A percentile compares a stretch with the other conserved stretches of the same genome.
These are phyloP conservation scores for Enteromius fasciolatus DNA, from an alignment of 2,797 vertebrate genomes.

Conservation along the genomic window DNA sequence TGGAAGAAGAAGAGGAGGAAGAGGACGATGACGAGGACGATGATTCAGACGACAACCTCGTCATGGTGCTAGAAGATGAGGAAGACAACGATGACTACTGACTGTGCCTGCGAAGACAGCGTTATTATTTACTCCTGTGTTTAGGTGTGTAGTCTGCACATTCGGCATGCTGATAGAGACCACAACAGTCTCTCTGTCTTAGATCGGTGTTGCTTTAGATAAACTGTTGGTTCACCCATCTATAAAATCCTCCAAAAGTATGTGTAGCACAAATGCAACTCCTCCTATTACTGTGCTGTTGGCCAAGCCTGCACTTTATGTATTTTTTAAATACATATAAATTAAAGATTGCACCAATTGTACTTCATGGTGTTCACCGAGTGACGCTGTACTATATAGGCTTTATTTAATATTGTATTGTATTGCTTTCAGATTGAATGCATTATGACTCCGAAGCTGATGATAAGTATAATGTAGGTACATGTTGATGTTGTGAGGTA, in stretches of 20 bases:
- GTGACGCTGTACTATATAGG: conserved; percentile 49
- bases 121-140: conserved; percentile 33
- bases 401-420: conserved; percentile 52
- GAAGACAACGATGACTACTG: conserved; percentile 75
- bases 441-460: conserved; percentile 32
- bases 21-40: conserved; percentile 69
- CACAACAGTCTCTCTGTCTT: conserved; percentile 37
- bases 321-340: conserved; percentile 47
- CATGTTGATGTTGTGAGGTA: conserved; percentile 36
- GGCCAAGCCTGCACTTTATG: conserved; percentile 51
- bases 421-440: conserved; percentile 45
- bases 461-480: conserved; percentile 33
- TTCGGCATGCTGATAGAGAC: conserved; percentile 53
- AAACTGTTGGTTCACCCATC: conserved; percentile 38
- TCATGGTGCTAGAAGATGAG: conserved; percentile 72
- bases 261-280: conserved; percentile 58
- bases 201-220: conserved; percentile 41
- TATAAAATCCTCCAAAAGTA: conserved; percentile 39
- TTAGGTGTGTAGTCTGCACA: conserved; percentile 48
- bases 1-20: conserved; percentile 78
- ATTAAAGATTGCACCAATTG: conserved; percentile 42
- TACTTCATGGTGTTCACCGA: conserved; percentile 28
- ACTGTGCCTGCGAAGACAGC: conserved; percentile 54
- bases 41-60: conserved; percentile 69
- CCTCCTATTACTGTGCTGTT: conserved; percentile 55